Conservation (phyloP, 2,113 vertebrate genomes). For the Brienomyrus longianalis region DNA sequence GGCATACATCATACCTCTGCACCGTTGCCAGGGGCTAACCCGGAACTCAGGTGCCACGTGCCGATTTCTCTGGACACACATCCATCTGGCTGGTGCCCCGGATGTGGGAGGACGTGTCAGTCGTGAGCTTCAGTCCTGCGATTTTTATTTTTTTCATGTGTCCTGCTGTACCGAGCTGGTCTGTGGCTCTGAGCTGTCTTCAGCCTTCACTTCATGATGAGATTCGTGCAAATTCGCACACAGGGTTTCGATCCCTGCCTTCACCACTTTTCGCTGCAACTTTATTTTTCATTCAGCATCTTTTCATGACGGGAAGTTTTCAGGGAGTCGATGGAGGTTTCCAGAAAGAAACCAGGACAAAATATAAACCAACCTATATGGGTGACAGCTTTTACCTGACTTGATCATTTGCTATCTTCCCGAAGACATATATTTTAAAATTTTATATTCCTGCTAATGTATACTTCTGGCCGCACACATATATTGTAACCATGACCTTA, state of each 20-base stretch:
- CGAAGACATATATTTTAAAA: conserved; percentile 1
- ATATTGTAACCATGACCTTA: conserved; percentile 7
- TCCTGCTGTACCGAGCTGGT: not conserved
- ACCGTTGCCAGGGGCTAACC: not conserved
- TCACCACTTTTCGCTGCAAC: not conserved
- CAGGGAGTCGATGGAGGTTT: not conserved
- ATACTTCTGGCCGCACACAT: not conserved
- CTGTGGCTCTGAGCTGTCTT: not conserved
- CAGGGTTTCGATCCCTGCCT: not conserved
- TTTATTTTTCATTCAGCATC: not conserved
- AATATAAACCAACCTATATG: not conserved
- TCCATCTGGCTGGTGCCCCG: not conserved
- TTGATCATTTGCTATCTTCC: not conserved
- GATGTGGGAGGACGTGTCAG: not conserved
- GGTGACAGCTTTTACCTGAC: not conserved
- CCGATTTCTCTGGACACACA: not conserved
- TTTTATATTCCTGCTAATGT: not conserved
- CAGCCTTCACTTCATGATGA: no score
- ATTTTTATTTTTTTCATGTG: not conserved
- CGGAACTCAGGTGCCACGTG: not conserved
- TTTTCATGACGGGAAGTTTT: not conserved
- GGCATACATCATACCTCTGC: not conserved
- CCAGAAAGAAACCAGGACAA: not conserved
- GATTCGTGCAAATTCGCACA: not conserved
- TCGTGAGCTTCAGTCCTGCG: not conserved